Evolutionary conservation across 2,888 invertebrate genomes (phyloP), one percentile per base, ranked within the genome.

Genomic region (Drosophila crucigera): DNA sequence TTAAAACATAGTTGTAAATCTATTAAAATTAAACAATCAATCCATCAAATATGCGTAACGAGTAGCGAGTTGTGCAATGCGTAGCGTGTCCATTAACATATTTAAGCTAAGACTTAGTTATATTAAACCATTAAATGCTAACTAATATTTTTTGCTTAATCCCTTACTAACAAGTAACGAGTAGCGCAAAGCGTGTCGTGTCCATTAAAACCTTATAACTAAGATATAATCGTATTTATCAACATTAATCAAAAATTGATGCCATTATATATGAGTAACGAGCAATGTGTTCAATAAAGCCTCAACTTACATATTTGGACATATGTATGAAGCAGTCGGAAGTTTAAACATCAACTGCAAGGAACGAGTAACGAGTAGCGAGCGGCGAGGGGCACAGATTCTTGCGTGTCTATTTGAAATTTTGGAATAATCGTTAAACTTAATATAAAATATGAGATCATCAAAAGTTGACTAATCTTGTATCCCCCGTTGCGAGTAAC

Each of bases 131-230:
- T 19, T 25, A 49, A 49, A 19, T 4, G 19, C 30, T 6, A 9
- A 53, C 22, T 33, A 53, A 53, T 33, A n/a, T 22, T 53, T 22
- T 53, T 7, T 53, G 25, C 19, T 10, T 50, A 50, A 50, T 28
- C 28, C 50, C 19, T 50, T 50, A 50, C 28, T 50, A 50, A 50
- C 16, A 30, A 30, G 10, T 30, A 50, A 19, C 28, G 56, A 52
- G 65, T 58, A 68, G 62, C 54, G 63, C 62, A 75, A 68, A 69
- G 56, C 76, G 81, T 74, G 80, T 25, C 78, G 77, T 78, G 81
- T 81, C 69, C 60, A 76, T 69, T 76, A 63, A 62, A 54, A 28
- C 30, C 1, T 28, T 41, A 10, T n/a, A 41, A 10, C 47, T 22
- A 22, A 25, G 14, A 25, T 7, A 7, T 47, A 47, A 47, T 7